Percentiles rank a stretch among this genome's conserved stretches.
Conservation (phyloP, 2,113 vertebrate genomes). For the Phylloscopus trochiloides region DNA sequence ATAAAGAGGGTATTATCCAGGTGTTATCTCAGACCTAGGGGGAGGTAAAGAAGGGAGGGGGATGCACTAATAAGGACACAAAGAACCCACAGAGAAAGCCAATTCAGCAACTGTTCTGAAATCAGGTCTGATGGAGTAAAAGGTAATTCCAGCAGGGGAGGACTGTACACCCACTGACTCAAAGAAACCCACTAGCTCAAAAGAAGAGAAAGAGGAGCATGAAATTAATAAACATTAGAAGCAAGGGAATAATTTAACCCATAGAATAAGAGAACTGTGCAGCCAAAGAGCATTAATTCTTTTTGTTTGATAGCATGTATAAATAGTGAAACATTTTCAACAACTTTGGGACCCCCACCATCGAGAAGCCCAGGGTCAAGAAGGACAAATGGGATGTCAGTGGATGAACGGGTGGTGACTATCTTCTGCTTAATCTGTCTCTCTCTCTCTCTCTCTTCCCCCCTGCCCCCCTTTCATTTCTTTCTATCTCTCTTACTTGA, state of each 20-base stretch:
- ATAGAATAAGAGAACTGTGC: background rate
- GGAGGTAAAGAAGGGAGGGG: background rate
- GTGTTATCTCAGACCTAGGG: background rate
- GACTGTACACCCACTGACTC: too few relatives aligned
- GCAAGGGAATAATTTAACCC: background rate
- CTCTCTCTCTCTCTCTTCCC: too few relatives aligned
- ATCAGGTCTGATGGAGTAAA: background rate
- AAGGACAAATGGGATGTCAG: accelerated
- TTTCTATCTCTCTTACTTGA: background rate
- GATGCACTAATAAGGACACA: background rate
- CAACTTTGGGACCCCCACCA: background rate
- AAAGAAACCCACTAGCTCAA: background rate
- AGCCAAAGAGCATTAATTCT: background rate
- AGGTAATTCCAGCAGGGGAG: background rate
- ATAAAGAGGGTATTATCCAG: background rate
- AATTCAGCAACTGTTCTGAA: background rate
- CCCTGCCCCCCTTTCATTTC: background rate
- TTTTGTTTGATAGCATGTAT: background rate
- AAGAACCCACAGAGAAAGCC: background rate
- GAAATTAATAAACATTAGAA: background rate
- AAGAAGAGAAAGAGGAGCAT: background rate
- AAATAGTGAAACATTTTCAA: background rate
- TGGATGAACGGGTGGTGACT: accelerated
- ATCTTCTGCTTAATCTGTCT: background rate
- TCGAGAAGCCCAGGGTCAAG: background rate